Evolutionary conservation across 2,888 invertebrate genomes (phyloP).

Genomic region (Rhingia rostrata): DNA sequence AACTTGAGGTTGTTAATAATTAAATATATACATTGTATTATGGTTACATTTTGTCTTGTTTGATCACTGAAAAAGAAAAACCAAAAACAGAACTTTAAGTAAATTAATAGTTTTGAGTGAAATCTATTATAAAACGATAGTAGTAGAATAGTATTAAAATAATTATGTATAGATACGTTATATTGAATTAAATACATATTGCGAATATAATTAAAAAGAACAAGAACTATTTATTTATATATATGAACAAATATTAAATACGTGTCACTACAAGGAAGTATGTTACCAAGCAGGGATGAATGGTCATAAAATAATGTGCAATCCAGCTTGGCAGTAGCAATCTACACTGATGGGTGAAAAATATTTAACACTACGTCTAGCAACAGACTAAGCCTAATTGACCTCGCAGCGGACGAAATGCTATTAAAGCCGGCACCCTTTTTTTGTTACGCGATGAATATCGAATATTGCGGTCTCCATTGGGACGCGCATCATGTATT

Average conservation of each 20-base stretch:
- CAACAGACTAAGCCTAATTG: no score
- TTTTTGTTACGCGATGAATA: no score
- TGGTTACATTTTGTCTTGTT: constrained; percentile 52
- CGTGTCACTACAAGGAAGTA: no score
- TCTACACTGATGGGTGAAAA: no score
- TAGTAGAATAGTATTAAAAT: constrained; percentile 57
- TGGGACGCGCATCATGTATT: no score
- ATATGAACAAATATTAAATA: neutral
- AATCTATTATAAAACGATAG: constrained; percentile 42
- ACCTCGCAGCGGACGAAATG: no score
- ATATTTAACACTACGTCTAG: no score
- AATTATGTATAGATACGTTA: constrained; percentile 64
- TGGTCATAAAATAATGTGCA: no score
- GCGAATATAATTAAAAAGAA: constrained; percentile 31
- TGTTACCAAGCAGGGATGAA: no score
- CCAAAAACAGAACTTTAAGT: constrained; percentile 27
- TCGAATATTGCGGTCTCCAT: no score
- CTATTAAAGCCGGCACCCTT: no score
- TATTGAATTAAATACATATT: constrained; percentile 59
- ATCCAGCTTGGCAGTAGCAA: no score
- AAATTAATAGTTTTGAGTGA: constrained; percentile 47
- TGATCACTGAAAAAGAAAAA: neutral
- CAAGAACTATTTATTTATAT: constrained; percentile 5
- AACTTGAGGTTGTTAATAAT: constrained; percentile 73
- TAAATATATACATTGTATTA: constrained; percentile 67